Conservation (phyloP, 2,797 vertebrate species). For the Takifugu rubripes region DNA sequence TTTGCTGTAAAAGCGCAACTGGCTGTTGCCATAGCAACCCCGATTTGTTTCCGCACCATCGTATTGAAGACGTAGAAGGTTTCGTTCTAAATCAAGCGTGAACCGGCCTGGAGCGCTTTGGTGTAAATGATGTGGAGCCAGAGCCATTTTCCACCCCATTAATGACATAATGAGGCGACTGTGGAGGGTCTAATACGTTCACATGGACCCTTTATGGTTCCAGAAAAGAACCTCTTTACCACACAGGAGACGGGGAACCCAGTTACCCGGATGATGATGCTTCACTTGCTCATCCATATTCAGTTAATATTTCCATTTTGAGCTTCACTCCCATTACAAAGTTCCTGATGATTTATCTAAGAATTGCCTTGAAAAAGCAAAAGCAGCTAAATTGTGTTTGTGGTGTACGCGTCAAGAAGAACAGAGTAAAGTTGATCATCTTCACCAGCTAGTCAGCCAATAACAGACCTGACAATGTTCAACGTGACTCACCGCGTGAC, state of each 20-base stretch:
- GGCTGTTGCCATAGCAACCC: too few relatives aligned
- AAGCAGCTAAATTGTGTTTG: too few relatives aligned
- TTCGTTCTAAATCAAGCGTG: constrained; percentile 38
- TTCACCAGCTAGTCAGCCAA: constrained; percentile 32
- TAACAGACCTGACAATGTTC: constrained; percentile 39
- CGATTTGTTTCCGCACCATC: too few relatives aligned
- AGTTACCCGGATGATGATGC: neutral
- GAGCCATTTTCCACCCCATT: constrained; percentile 66
- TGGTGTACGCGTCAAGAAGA: too few relatives aligned
- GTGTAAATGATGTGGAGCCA: constrained; percentile 23
- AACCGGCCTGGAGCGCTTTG: constrained; percentile 11
- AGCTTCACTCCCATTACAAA: too few relatives aligned
- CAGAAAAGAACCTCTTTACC: neutral
- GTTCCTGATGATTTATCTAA: too few relatives aligned
- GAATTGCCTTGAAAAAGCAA: too few relatives aligned
- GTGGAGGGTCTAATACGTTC: constrained; percentile 40
- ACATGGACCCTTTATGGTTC: constrained; percentile 50
- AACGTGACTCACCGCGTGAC: constrained; percentile 37
- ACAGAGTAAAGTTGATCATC: too few relatives aligned
- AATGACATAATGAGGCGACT: constrained; percentile 63
- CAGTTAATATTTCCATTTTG: too few relatives aligned
- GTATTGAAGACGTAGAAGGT: neutral
- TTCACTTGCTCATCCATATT: neutral
- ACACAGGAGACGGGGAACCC: neutral
- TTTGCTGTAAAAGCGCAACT: neutral